Conservation (phyloP, 2,797 vertebrate genomes). For the Hippocampus kuda region DNA sequence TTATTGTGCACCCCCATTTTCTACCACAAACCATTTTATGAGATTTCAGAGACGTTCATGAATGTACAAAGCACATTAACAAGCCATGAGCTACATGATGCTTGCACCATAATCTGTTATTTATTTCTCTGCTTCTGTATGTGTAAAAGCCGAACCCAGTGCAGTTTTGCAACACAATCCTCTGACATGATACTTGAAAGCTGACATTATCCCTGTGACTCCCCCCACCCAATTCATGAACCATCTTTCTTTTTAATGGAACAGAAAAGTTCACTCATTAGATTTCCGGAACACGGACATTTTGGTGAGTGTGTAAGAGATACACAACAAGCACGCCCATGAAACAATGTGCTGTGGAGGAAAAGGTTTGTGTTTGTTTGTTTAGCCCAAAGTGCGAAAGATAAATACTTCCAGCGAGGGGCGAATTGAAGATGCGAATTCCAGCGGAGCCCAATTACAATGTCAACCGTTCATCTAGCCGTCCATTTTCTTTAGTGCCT, state of each 20-base stretch:
- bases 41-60: too few relatives aligned
- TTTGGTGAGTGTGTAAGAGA: slow-evolving; percentile 50
- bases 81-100: too few relatives aligned
- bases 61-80: too few relatives aligned
- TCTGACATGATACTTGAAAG: slow-evolving; percentile 37
- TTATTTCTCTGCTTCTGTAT: too few relatives aligned
- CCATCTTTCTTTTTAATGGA: slow-evolving; percentile 20
- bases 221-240: slow-evolving; percentile 33
- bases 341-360: background rate
- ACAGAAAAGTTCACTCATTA: slow-evolving; percentile 30
- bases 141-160: too few relatives aligned
- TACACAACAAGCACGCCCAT: slow-evolving; percentile 43
- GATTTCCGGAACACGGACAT: slow-evolving; percentile 42
- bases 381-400: too few relatives aligned
- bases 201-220: slow-evolving; percentile 36
- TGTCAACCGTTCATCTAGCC: too few relatives aligned
- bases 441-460: too few relatives aligned
- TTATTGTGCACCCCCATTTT: too few relatives aligned
- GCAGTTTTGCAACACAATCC: slow-evolving; percentile 45
- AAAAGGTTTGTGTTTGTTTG: slow-evolving; percentile 12
- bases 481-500: too few relatives aligned
- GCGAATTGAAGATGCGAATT: background rate
- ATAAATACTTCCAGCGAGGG: background rate
- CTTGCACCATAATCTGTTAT: too few relatives aligned
- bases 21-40: too few relatives aligned